Base-by-base conservation (phyloP, 1,140 invertebrate genomes). In the Mycetomoellerius zeteki region DNA sequence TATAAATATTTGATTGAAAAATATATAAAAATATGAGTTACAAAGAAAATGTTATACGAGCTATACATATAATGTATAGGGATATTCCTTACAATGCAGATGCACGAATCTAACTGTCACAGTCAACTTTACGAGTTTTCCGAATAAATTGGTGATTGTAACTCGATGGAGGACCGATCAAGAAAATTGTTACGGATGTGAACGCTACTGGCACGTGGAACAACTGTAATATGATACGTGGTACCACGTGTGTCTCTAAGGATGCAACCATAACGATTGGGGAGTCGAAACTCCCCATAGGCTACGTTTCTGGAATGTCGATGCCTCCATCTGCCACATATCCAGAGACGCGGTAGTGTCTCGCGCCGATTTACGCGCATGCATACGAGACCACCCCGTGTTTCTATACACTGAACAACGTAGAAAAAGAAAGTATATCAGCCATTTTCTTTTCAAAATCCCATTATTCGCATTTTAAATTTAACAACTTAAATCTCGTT, bases 91-190 rank as follows among this genome's bases (percentile, higher is more conserved):
- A 94, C 92, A 92, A 91, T 88, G 78, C 54, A 72, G 62, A 50
- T 10, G 30, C 16, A 64, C 16, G 54, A 60, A 86, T 64, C 14
- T 10, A 65, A 37, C 27, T 19, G 33, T 58, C 43, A 47, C 43
- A n/a, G 19, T 47, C 52, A 72, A 86, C 60, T 76, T 76, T 76
- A 60, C 16, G 91, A 92, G 86, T 91, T 94, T 95, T 88, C 89
- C 76, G 90, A 86, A 71, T 92, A 93, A 94, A 94, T 94, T 94
- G 94, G 94, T 92, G 92, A 95, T 92, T 92, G 92, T 93, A 89
- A 92, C 81, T 84, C 87, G 54, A 86, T 88, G 69, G 88, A 87
- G 89, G 91, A 93, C 93, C 95, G 95, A 95, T 95, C 94, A 94
- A 93, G 89, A 88, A 91, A 93, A 94, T 94, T 94, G 93, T 95